These are phyloP conservation scores for Mormoops blainvillei DNA, from an alignment of 2,113 vertebrate genomes.

Conservation along the genomic window DNA sequence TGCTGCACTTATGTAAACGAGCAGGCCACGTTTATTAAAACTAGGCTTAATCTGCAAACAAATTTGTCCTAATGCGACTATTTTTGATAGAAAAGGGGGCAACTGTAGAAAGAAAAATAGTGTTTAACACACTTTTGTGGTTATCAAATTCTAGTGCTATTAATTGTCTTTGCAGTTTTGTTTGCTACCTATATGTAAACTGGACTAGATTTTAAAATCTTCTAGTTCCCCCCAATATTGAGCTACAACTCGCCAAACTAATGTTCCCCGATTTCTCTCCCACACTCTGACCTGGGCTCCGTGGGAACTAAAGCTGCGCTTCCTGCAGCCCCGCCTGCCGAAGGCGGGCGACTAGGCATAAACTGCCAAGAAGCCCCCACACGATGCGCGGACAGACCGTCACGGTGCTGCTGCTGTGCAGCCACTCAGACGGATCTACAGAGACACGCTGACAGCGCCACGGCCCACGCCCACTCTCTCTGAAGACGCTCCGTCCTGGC, in stretches of 20 bases:
- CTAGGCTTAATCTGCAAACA: neutral
- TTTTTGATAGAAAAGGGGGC: neutral
- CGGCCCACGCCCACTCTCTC: neutral
- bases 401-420: too few relatives aligned
- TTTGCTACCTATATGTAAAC: neutral
- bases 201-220: neutral
- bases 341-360: neutral
- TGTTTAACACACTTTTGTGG: neutral
- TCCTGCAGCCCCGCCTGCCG: neutral
- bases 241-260: neutral
- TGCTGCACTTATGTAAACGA: neutral
- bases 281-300: neutral
- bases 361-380: neutral
- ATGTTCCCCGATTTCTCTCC: neutral
- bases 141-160: neutral
- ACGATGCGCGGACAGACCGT: too few relatives aligned
- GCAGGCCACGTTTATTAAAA: neutral
- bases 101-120: neutral
- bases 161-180: neutral
- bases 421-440: neutral
- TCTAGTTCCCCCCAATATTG: neutral
- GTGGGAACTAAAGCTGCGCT: neutral
- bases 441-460: neutral
- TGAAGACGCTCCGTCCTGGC: neutral
- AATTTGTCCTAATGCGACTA: neutral